Conservation (phyloP, 1,140 invertebrate species). For the Eciton burchellii region DNA sequence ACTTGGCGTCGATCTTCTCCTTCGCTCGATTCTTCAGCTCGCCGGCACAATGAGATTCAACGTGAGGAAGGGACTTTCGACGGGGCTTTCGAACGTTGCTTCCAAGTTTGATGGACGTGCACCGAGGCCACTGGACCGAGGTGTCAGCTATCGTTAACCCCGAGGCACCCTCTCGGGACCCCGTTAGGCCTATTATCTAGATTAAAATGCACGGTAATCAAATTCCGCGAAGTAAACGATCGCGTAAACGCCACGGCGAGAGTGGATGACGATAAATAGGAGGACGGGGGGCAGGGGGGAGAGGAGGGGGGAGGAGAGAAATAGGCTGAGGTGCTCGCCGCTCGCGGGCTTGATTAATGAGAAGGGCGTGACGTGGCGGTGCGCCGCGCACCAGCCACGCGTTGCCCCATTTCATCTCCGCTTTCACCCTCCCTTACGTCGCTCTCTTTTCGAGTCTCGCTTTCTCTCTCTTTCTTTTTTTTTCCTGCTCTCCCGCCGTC, state of each 20-base stretch:
- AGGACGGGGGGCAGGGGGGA: too few relatives aligned
- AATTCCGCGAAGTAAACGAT: constrained; percentile 73
- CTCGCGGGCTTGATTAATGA: constrained; percentile 79
- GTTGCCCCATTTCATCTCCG: constrained; percentile 78
- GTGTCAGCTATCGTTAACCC: constrained; percentile 66
- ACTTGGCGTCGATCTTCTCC: background rate
- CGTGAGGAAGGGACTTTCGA: background rate
- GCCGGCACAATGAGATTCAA: background rate
- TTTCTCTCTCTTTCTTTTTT: constrained; percentile 54
- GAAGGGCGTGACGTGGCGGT: constrained; percentile 78
- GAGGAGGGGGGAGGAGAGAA: constrained; percentile 36
- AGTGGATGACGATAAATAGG: constrained; percentile 41
- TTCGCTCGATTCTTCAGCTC: background rate
- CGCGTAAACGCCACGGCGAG: constrained; percentile 59
- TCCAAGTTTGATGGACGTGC: background rate
- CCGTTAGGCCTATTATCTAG: constrained; percentile 76
- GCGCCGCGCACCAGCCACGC: constrained; percentile 75
- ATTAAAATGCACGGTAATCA: constrained; percentile 82
- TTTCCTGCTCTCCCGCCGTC: constrained; percentile 59
- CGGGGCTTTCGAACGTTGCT: background rate
- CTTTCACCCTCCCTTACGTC: constrained; percentile 62
- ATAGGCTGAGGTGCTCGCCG: constrained; percentile 43
- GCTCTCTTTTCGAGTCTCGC: constrained; percentile 70
- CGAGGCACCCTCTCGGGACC: constrained; percentile 62
- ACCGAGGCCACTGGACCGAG: constrained; percentile 36